Evolutionary conservation across 2,113 vertebrate genomes (phyloP), one percentile per base, ranked within the genome.

Genomic region (Podocnemis expansa): DNA sequence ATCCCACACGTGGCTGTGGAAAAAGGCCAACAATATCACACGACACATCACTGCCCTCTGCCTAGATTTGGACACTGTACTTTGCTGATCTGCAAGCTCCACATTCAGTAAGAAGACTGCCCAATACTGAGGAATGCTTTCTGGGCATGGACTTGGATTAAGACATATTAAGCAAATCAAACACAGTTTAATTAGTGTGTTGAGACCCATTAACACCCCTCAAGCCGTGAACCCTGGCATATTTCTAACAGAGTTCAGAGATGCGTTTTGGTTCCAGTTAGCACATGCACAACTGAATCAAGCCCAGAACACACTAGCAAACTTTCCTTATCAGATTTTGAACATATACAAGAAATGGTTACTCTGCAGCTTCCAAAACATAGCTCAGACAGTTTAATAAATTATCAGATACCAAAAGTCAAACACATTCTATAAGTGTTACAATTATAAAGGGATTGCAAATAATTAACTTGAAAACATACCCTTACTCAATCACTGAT

Each of bases 41-140:
- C 16, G 29, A 60, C 29, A 60, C 14, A 17, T 60, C 29, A 2
- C 58, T 34, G 58, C 58, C 29, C 29, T 60, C 58, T 34, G 29
- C 31, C 29, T 12, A 60, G 29, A 60, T 60, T 60, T 60, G 58
- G 13, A 27, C 31, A 14, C 29, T 14, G 3, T 29, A 17, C 14
- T 60, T 60, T 16, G 29, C 29, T 60, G 31, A 60, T 60, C 29
- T 29, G 29, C 29, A 60, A 60, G 27, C 58, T 60, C 58, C 31
- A 14, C 12, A 16, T 60, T 60, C 29, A 3, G 14, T 34, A 60
- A 60, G 58, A 60, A 14, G 27, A 34, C 43, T 54, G 49, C 17
- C 24, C 10, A 60, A 0, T 4, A 34, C 31, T 58, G 51, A 80
- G 67, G 12, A 84, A 49, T 0, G 0, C 54, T 45, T 55, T 85